Percentiles rank a stretch among this genome's conserved stretches.
These are phyloP conservation scores for Cavia porcellus DNA, from an alignment of 2,113 vertebrate species.

Conservation along the genomic window DNA sequence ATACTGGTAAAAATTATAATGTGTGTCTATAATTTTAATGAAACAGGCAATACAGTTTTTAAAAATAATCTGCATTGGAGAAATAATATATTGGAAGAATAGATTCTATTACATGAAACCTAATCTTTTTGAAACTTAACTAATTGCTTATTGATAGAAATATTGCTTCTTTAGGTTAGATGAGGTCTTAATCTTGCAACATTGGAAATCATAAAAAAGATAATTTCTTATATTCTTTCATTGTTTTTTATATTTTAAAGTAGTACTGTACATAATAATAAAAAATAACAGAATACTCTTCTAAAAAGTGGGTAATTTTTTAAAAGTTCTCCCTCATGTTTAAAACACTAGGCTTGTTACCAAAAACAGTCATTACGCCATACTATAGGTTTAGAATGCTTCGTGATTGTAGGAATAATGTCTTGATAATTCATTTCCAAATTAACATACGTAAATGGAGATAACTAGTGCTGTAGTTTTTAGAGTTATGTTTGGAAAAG, in stretches of 20 bases:
- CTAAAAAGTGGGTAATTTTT: not conserved
- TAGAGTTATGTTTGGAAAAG: not conserved
- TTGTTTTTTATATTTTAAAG: too few relatives aligned
- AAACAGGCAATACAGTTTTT: constrained; percentile 16
- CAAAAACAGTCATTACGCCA: not conserved
- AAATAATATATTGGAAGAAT: not conserved
- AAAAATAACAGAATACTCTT: not conserved
- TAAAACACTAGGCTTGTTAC: not conserved
- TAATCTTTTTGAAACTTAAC: not conserved
- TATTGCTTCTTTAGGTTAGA: constrained; percentile 16
- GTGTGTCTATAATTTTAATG: not conserved
- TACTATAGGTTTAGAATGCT: not conserved
- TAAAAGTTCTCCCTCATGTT: constrained; percentile 26
- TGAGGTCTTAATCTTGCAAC: constrained; percentile 32
- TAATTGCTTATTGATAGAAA: constrained; percentile 24
- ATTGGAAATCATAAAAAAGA: not conserved
- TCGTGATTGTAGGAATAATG: constrained; percentile 19
- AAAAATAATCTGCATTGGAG: not conserved
- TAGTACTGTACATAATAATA: not conserved
- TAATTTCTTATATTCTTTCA: too few relatives aligned
- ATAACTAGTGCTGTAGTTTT: not conserved
- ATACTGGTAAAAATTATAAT: not conserved
- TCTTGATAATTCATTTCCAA: constrained; percentile 34
- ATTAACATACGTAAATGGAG: not conserved
- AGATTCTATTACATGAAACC: not conserved